phyloP scores from a whole-genome alignment of 2,113 vertebrate genomes.

The Haliaeetus leucogaster region DNA sequence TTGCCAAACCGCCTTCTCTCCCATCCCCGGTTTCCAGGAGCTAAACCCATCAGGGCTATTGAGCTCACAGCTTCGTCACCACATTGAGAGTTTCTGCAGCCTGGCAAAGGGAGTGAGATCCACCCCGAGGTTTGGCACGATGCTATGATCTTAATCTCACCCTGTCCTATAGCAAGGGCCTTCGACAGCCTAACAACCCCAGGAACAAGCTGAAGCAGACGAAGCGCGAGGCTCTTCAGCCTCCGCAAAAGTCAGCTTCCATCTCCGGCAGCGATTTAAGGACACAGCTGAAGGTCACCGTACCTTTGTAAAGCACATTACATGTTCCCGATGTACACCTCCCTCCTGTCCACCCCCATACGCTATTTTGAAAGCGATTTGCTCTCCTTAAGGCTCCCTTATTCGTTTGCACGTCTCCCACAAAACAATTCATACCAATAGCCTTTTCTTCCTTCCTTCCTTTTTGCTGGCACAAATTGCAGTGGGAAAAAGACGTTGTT shows the following conservation, averaged over 20 bases:
- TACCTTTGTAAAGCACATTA: conserved; percentile 20
- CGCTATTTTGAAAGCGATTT: not conserved
- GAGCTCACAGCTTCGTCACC: not conserved
- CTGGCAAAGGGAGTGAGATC: conserved; percentile 19
- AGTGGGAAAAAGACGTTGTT: not conserved
- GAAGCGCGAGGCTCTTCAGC: not conserved
- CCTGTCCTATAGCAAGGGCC: not conserved
- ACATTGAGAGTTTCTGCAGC: not conserved
- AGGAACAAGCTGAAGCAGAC: not conserved
- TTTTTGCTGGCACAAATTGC: conserved; percentile 16
- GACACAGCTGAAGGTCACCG: conserved; percentile 13
- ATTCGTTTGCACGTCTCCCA: not conserved
- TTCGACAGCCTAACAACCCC: not conserved
- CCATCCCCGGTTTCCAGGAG: not conserved
- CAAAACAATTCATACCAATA: conserved; percentile 7
- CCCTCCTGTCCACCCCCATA: conserved; percentile 43
- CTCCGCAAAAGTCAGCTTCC: not conserved
- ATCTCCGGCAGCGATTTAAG: not conserved
- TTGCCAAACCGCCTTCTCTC: not conserved
- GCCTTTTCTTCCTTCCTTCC: not conserved
- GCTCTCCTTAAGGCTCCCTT: conserved; percentile 31
- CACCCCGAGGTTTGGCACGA: not conserved
- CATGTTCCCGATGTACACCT: not conserved
- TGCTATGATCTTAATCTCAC: accelerated
- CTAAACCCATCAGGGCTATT: not conserved